These are phyloP conservation scores for Tetraneura akinire DNA, from an alignment of 1,140 invertebrate species.

Conservation along the genomic window DNA sequence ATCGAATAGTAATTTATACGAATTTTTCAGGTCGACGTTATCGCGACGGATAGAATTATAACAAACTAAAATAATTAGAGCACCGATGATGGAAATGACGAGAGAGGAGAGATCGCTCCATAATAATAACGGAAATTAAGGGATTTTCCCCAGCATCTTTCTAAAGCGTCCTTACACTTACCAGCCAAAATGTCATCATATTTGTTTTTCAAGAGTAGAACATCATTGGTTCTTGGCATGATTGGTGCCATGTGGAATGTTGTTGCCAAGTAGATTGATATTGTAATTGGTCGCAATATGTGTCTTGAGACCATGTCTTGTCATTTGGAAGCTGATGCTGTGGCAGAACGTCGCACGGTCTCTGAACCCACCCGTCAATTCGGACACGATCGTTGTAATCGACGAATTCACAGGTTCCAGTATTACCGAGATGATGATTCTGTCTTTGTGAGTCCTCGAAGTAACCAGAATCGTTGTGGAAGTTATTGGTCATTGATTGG, in stretches of 20 bases:
- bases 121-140: no score
- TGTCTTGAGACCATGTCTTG: background rate
- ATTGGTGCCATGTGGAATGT: slow-evolving; percentile 3
- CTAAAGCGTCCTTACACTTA: no score
- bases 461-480: slow-evolving; percentile 17
- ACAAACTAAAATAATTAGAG: no score
- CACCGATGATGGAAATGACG: no score
- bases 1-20: no score
- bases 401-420: background rate
- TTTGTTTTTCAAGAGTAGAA: slow-evolving; percentile 40
- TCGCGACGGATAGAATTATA: no score
- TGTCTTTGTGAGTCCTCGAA: background rate
- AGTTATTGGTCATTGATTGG: background rate
- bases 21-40: no score
- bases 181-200: no score
- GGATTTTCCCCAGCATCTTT: no score
- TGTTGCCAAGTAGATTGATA: slow-evolving; percentile 9
- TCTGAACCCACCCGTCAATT: background rate
- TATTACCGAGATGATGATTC: background rate
- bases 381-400: background rate
- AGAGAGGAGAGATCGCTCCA: no score
- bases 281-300: background rate
- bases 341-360: background rate
- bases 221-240: slow-evolving; percentile 36
- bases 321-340: background rate